Percentiles rank a stretch among this genome's conserved stretches.
Evolutionary conservation across 2,113 vertebrate genomes (phyloP).

Genomic region (Cyanocitta stelleri): DNA sequence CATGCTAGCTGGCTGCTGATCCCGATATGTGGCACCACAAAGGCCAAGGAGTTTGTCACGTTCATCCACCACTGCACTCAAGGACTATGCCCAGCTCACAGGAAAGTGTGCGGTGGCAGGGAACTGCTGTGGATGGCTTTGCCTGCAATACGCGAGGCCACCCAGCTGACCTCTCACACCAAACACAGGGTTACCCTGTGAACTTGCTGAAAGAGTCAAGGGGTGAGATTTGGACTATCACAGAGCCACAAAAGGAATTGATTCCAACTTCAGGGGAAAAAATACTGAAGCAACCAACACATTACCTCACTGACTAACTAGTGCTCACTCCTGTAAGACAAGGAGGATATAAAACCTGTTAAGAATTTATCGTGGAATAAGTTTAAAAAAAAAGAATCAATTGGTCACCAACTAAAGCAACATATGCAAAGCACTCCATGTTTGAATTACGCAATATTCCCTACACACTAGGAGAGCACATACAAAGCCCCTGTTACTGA

Average conservation of each 20-base stretch:
- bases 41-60: neutral
- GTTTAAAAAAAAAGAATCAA: neutral
- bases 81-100: neutral
- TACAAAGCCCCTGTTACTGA: neutral
- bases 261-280: neutral
- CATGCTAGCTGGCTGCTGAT: neutral
- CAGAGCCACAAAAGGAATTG: neutral
- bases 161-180: neutral
- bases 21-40: fast-evolving
- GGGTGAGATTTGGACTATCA: neutral
- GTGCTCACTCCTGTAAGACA: neutral
- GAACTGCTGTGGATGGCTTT: neutral
- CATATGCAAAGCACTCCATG: neutral
- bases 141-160: neutral
- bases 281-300: neutral
- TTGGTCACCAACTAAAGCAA: neutral
- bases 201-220: neutral
- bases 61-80: neutral
- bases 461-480: neutral
- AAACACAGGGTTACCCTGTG: neutral
- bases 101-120: neutral
- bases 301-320: neutral
- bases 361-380: neutral
- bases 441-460: neutral
- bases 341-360: neutral